These are phyloP conservation scores for Erebia aethiops DNA, from an alignment of 2,888 invertebrate genomes.

Conservation along the genomic window DNA sequence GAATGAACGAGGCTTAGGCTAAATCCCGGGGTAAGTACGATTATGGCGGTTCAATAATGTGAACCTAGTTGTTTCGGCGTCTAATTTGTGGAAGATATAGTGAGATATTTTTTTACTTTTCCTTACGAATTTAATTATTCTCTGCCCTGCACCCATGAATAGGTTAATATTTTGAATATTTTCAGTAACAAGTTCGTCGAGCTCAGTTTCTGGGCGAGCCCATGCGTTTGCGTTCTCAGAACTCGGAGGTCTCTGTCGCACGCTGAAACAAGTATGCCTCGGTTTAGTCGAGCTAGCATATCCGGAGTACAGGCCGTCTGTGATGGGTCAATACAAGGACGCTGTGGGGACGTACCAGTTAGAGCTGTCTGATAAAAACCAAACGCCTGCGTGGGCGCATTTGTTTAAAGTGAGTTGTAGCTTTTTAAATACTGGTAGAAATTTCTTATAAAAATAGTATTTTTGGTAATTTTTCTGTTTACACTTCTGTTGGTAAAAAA, in stretches of 20 bases:
- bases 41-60: constrained; percentile 48
- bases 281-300: constrained; percentile 94
- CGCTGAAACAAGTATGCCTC: constrained; percentile 90
- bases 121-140: too few relatives aligned
- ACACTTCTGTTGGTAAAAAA: too few relatives aligned
- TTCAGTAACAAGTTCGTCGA: constrained; percentile 37
- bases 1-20: too few relatives aligned
- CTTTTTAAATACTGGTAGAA: neutral
- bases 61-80: too few relatives aligned
- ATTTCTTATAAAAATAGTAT: neutral
- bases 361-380: constrained; percentile 53
- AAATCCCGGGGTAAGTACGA: too few relatives aligned
- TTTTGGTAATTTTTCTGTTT: neutral
- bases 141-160: too few relatives aligned
- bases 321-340: constrained; percentile 84
- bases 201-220: constrained; percentile 51
- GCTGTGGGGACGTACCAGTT: constrained; percentile 48
- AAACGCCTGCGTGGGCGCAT: constrained; percentile 89
- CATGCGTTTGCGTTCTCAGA: constrained; percentile 89
- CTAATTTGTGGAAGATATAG: too few relatives aligned
- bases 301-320: constrained; percentile 87
- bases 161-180: constrained; percentile 3
- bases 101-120: too few relatives aligned
- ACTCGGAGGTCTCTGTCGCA: constrained; percentile 87
- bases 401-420: constrained; percentile 85